Base-by-base conservation (phyloP, 64 coral and sea anemone genomes). In the Platygyra sinensis region DNA sequence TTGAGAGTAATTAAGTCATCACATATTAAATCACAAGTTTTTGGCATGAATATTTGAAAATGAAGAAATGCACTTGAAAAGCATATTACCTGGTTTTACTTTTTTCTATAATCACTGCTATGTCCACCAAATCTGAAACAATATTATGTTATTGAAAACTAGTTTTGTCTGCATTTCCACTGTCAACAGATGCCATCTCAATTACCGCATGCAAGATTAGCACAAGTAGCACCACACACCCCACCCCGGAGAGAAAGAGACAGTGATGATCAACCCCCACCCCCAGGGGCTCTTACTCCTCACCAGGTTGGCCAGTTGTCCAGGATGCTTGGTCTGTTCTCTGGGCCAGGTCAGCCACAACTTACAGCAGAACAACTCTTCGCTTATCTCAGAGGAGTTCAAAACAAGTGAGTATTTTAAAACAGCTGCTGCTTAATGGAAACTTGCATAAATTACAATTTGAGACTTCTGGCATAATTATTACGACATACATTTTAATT, bases 171-270 rank as follows among this genome's bases (percentile, higher is more conserved):
- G 20, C 22, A 25, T 72, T 69, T 8, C 51, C 15, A 28, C 22
- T 49, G 62, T 61, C 19, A 51, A n/a, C 32, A 85, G 81, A 27
- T 85, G 27, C 33, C 81, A 69, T 72, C 32, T n/a, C 81, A 85
- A 71, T 11, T 50, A 22, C 81, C 38, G 14, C 30, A 85, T 42
- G 46, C 81, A 49, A 42, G 62, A 52, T 22, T 71, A 46, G 67
- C 62, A 52, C 81, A 85, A 85, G 81, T 85, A 46, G 62, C 81
- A 50, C 81, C 81, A 71, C 81, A 85, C 63, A 85, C 81, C 14
- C 81, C 81, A 85, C 81, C 81, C 38, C 63, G 81, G 33, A 85
- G 81, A 72, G 81, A 85, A 85, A 67, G 62, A 39, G 81, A 85
- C 81, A 85, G 62, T 85, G 81, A 85, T 42, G 62, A 85, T 31